phyloP scores from a whole-genome alignment of 2,797 vertebrate genomes.

The Poeciliopsis presidionis region DNA sequence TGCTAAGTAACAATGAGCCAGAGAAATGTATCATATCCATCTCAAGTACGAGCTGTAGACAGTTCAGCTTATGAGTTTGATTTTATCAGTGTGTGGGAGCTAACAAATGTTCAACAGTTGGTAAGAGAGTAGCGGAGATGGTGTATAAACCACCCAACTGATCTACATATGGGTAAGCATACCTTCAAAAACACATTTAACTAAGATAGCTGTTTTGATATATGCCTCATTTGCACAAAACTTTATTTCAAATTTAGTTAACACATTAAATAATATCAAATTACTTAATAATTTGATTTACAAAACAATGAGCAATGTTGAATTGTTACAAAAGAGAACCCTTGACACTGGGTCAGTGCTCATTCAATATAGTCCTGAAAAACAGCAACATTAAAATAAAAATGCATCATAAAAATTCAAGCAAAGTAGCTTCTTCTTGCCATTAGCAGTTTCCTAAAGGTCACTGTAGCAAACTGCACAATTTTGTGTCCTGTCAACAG shows the following conservation, averaged over 20 bases:
- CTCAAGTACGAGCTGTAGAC: neutral
- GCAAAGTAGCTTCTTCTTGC: neutral
- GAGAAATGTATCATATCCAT: neutral
- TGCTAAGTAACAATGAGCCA: neutral
- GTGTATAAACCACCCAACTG: neutral
- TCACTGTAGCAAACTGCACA: neutral
- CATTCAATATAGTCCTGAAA: neutral
- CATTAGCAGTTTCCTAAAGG: neutral
- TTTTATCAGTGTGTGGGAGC: slow-evolving; percentile 1
- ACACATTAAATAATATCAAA: neutral
- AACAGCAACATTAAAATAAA: no score
- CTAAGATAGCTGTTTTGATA: neutral
- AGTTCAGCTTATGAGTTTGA: neutral
- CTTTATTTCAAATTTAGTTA: neutral
- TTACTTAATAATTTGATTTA: neutral
- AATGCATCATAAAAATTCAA: neutral
- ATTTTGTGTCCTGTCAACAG: neutral
- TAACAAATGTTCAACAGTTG: neutral
- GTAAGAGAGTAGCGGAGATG: neutral
- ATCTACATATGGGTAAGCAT: neutral
- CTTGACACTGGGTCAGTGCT: neutral
- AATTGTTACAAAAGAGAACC: neutral
- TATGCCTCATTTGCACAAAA: neutral
- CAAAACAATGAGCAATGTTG: neutral
- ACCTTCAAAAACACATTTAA: neutral